Percentiles rank a stretch among this genome's conserved stretches.
These are phyloP conservation scores for Neomorphus geoffroyi DNA, from an alignment of 2,797 vertebrate species.

Conservation along the genomic window DNA sequence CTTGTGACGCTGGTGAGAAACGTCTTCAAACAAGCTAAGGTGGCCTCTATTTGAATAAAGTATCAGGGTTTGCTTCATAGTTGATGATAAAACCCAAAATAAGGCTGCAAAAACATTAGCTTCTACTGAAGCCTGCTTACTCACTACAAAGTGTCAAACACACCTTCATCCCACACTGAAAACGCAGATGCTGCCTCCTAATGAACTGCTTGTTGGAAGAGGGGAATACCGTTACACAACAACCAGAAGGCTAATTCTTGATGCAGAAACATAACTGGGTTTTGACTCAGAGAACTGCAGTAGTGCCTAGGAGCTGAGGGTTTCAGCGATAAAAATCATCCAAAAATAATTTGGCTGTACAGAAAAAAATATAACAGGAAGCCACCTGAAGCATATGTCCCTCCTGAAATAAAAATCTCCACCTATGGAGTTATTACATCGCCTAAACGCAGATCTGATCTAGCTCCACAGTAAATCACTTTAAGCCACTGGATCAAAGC, in stretches of 20 bases:
- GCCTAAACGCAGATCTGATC: not conserved
- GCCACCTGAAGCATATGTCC: constrained; percentile 1
- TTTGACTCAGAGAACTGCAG: constrained; percentile 38
- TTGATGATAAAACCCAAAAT: constrained; percentile 60
- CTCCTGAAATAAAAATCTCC: constrained; percentile 1
- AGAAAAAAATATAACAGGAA: not conserved
- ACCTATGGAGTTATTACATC: not conserved
- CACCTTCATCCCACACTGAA: constrained; percentile 62
- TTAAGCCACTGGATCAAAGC: not conserved
- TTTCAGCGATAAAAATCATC: not conserved
- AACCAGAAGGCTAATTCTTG: constrained; percentile 26
- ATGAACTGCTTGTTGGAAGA: constrained; percentile 40
- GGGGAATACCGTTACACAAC: constrained; percentile 47
- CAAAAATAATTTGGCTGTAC: constrained; percentile 19
- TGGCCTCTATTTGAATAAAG: constrained; percentile 42
- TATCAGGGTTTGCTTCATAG: constrained; percentile 54
- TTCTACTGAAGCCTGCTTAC: constrained; percentile 55
- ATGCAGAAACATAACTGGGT: constrained; percentile 22
- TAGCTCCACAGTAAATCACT: not conserved
- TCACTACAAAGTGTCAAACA: constrained; percentile 59
- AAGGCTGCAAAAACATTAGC: constrained; percentile 55
- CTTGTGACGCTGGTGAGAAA: constrained; percentile 30
- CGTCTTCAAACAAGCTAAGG: constrained; percentile 40
- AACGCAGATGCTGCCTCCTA: constrained; percentile 61
- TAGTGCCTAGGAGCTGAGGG: not conserved